Conservation (phyloP, 2,888 invertebrate genomes). For the Aleiodes testaceus region DNA sequence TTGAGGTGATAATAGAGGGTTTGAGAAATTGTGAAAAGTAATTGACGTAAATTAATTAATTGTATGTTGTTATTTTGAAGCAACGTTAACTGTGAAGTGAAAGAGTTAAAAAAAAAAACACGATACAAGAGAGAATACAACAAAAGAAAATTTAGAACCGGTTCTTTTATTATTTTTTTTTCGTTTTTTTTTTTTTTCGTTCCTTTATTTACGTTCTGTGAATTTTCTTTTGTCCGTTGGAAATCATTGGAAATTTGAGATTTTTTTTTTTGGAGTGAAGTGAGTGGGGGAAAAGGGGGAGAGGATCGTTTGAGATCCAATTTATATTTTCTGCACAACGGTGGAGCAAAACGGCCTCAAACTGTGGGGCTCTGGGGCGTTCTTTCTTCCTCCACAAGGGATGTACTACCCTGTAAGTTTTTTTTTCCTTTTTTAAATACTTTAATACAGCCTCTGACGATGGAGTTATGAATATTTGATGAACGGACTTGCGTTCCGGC, state of each 20-base stretch:
- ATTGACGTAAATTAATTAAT: no score
- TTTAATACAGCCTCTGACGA: background rate
- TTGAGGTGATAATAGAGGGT: no score
- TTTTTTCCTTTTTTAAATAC: slow-evolving; percentile 32
- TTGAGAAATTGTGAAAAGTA: no score
- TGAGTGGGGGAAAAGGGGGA: slow-evolving; percentile 52
- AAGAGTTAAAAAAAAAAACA: slow-evolving; percentile 9
- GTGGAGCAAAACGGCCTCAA: slow-evolving; percentile 85
- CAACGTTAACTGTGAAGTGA: slow-evolving; percentile 13
- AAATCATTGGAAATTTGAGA: slow-evolving; percentile 3
- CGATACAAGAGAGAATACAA: slow-evolving; percentile 44
- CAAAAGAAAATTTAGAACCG: slow-evolving; percentile 22
- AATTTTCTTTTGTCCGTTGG: slow-evolving; percentile 23
- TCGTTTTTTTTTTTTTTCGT: slow-evolving; percentile 32
- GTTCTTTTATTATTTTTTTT: background rate
- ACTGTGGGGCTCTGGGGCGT: slow-evolving; percentile 97
- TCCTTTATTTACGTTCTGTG: slow-evolving; percentile 18
- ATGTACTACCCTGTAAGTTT: slow-evolving; percentile 96
- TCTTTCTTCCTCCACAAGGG: slow-evolving; percentile 97
- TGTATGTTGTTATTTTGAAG: no score
- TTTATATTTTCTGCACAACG: slow-evolving; percentile 65
- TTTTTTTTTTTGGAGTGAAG: slow-evolving; percentile 24
- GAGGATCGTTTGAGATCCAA: slow-evolving; percentile 56
- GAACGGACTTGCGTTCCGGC: slow-evolving; percentile 39
- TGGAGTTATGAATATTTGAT: background rate